Evolutionary conservation across 2,888 invertebrate genomes (phyloP).

Genomic region (Volucella inflata): DNA sequence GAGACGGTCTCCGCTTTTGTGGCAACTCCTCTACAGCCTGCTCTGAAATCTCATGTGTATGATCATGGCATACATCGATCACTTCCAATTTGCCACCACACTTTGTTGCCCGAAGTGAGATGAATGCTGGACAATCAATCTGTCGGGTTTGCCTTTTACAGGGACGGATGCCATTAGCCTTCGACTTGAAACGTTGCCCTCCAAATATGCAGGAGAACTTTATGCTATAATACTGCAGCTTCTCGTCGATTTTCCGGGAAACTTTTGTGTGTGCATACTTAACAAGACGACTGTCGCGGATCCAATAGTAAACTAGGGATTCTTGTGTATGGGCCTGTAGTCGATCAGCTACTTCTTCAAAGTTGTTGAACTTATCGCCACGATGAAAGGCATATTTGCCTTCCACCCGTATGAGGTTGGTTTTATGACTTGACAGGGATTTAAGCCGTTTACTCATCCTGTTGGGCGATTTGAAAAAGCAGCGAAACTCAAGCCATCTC

Average conservation of each 20-base stretch:
- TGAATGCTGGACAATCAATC: slow-evolving; percentile 83
- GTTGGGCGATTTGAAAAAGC: background rate
- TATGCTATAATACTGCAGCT: slow-evolving; percentile 83
- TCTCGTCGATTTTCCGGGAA: slow-evolving; percentile 82
- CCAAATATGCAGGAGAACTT: slow-evolving; percentile 84
- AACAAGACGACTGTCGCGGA: slow-evolving; percentile 84
- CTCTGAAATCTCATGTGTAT: slow-evolving; percentile 84
- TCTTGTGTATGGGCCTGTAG: slow-evolving; percentile 82
- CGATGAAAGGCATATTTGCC: slow-evolving; percentile 82
- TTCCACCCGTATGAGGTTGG: slow-evolving; percentile 65
- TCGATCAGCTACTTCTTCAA: slow-evolving; percentile 81
- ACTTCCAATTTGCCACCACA: slow-evolving; percentile 83
- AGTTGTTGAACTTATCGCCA: slow-evolving; percentile 83
- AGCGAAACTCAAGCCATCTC: slow-evolving; percentile 1
- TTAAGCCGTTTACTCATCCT: slow-evolving; percentile 37
- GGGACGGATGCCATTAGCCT: slow-evolving; percentile 82
- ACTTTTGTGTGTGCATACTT: slow-evolving; percentile 84
- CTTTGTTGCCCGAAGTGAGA: slow-evolving; percentile 83
- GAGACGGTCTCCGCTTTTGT: slow-evolving; percentile 63
- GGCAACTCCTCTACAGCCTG: slow-evolving; percentile 79
- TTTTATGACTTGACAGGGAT: background rate
- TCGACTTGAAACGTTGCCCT: slow-evolving; percentile 83
- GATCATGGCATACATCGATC: slow-evolving; percentile 84
- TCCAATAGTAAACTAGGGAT: slow-evolving; percentile 84
- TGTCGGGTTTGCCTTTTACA: slow-evolving; percentile 82